Evolutionary conservation across 2,113 vertebrate genomes (phyloP), one percentile per base, ranked within the genome.

Genomic region (Poeciliopsis occidentalis): DNA sequence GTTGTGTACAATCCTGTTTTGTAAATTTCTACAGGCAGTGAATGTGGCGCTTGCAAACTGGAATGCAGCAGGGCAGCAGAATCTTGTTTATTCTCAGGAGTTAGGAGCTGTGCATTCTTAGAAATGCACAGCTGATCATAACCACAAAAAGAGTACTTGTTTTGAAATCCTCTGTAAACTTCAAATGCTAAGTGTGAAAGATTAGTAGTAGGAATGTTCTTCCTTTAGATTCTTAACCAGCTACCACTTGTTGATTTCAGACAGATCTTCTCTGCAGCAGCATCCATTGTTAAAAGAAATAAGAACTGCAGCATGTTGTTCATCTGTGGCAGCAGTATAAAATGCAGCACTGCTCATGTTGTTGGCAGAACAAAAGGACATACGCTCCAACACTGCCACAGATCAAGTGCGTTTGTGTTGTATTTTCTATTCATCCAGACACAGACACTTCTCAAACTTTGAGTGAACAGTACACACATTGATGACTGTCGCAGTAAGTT

Each of bases 401-500:
- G 51, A 19, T 24, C 17, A 72, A 30, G 64, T 6, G 1, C 81
- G 70, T 80, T 67, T 67, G 30, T 60, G 61, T 81, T 81, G 34
- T 22, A 67, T 71, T 78, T 73, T 41, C 60, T 71, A 70, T 76
- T 83, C 47, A 60, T 80, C 31, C 29, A 51, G 41, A 22, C 27
- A 37, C 29, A 76, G 34, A 34, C 57, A 66, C 57, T 77, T 84
- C 51, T 79, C 66, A 87, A 75, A 83, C 64, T 69, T 67, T 74
- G 67, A 78, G 73, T 77, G 64, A 87, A 88, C 68, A 63, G 12
- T 78, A 60, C 51, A 57, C 24, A 70, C 79, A 87, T 85, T 88
- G 81, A 90, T 76, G 72, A 79, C 37, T 34, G 67, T 47, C 57
- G 32, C 37, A 74, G 78, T 62, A 81, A 82, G 83, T 86, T 80